These are phyloP conservation scores for Nemoura dubitans DNA, from an alignment of 2,888 invertebrate species.

Conservation along the genomic window DNA sequence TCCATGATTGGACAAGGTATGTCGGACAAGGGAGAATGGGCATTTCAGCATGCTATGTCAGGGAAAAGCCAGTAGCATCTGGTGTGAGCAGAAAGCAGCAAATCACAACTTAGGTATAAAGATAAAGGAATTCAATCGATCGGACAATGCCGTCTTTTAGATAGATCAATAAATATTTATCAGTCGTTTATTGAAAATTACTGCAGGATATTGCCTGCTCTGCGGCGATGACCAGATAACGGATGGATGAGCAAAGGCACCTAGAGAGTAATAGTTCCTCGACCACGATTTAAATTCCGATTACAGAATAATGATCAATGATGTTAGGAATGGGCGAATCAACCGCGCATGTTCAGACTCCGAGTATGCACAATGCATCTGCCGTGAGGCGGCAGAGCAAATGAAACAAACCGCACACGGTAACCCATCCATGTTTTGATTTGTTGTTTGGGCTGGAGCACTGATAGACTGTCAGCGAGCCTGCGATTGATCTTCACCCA, in stretches of 20 bases:
- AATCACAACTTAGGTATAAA: no score
- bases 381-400: not conserved
- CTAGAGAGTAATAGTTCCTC: no score
- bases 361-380: no score
- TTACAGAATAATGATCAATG: not conserved
- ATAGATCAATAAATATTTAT: no score
- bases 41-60: not conserved
- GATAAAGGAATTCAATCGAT: no score
- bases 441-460: constrained; percentile 15
- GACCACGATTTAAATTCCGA: not conserved
- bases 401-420: not conserved
- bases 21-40: no score
- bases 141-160: no score
- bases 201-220: no score
- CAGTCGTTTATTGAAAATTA: no score
- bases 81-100: not conserved
- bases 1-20: not conserved
- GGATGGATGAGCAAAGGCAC: no score
- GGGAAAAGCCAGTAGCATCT: not conserved
- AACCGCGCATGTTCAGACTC: not conserved
- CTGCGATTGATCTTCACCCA: constrained; percentile 36
- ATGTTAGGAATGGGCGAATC: not conserved
- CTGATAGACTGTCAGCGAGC: constrained; percentile 30
- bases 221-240: no score
- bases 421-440: constrained; percentile 32